A percentile compares a stretch with the other conserved stretches of the same genome.
Evolutionary conservation across 2,113 vertebrate species (phyloP).

Genomic region (Gavialis gangeticus): DNA sequence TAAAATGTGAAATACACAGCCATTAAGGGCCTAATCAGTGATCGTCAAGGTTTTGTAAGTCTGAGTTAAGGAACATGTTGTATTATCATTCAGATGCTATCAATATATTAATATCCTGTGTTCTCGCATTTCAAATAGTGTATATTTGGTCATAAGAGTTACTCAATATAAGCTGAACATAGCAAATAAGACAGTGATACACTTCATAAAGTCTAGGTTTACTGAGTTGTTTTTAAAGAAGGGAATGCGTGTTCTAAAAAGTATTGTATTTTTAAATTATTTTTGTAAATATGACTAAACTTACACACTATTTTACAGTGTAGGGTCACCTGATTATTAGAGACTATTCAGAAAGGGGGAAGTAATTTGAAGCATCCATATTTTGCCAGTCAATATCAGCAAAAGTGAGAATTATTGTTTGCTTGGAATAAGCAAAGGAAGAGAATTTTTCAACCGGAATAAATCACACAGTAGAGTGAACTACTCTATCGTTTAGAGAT

Average conservation of each 20-base stretch:
- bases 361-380: not conserved
- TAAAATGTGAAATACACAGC: conserved; percentile 5
- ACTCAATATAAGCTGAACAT: conserved; percentile 40
- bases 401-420: not conserved
- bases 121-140: conserved; percentile 41
- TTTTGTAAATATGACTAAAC: not conserved
- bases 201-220: not conserved
- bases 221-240: not conserved
- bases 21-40: not conserved
- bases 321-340: not conserved
- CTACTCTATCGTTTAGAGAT: not conserved
- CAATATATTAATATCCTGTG: conserved; percentile 68
- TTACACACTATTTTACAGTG: not conserved
- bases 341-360: not conserved
- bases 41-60: conserved; percentile 34
- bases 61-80: conserved; percentile 23
- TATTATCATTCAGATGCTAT: conserved; percentile 67
- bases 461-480: not conserved
- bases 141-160: conserved; percentile 26
- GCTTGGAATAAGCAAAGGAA: not conserved
- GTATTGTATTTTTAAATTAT: not conserved
- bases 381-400: not conserved
- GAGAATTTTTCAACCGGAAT: conserved; percentile 15
- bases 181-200: conserved; percentile 36
- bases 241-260: conserved; percentile 3